Base-by-base conservation (phyloP, 2,888 invertebrate species). In the Dasypogon diadema region DNA sequence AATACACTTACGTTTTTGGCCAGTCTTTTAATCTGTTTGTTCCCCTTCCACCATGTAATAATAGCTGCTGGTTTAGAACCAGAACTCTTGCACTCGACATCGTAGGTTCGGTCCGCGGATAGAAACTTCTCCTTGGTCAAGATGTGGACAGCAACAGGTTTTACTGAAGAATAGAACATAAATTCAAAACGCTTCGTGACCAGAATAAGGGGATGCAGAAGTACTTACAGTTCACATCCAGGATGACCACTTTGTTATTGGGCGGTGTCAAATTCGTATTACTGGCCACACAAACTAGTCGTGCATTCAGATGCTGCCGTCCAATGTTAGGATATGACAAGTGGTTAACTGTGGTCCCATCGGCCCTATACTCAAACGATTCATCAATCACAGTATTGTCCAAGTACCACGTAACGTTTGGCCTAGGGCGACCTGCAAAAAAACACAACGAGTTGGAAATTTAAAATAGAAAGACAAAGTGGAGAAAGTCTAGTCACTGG, bases 31-130 rank as follows among this genome's bases (percentile, higher is more conserved):
- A 95, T 89, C 85, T 92, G 93, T 81, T 92, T 89, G 83, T 91
- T 93, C 81, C 92, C 93, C 85, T 94, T 94, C 94, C 94, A 96
- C 96, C 96, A 96, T 60, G 94, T 93, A 83, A 96, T 93, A 76
- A 91, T 88, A 2, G 96, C 95, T 79, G 93, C 92, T 5, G 96
- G 96, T 79, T 94, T 89, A 12, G 96, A 96, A 74, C 96, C 96
- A 0, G 92, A 91, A 76, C 95, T 93, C 83, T 92, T 91, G 85
- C 96, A 96, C 84, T 95, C 95, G 77, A 96, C 91, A 82, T 95
- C 94, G 85, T 95, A 95, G 79, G 92, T 90, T 84, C 93, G 93
- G 82, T 94, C 95, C 0, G 95, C 94, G 18, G 93, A 94, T 75
- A 96, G 90, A 83, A 92, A 92, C 82, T 91, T 90, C 84, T 94